Evolutionary conservation across 2,888 invertebrate species (phyloP), one percentile per base, ranked within the genome.

Genomic region (Leptodirus hochenwartii): DNA sequence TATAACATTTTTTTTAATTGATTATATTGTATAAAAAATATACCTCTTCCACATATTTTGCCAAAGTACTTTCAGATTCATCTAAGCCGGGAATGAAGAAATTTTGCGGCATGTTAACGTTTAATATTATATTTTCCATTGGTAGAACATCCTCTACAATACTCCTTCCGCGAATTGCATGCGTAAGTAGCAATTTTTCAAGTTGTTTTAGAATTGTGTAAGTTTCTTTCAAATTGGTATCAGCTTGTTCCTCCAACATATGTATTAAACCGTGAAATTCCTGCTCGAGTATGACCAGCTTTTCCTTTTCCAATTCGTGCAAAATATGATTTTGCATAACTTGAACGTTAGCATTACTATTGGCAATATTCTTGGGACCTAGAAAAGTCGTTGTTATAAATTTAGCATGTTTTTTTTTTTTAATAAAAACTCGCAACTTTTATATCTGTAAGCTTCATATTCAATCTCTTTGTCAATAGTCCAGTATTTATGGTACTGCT

Each of bases 131-230:
- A 4, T 34, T 34, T 39, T 49, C 45, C 23, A 40, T 27, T 4
- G 39, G 37, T 10, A 39, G 35, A 4, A 44, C 41, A 24, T 43
- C 38, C 2, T 41, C 37, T 15, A 48, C 27, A 11, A 48, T 37
- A 5, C 44, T 42, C 30, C 41, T 42, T 3, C 47, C 49, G 9
- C 47, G 40, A 11, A 52, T 43, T 37, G 44, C 42, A 32, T 46
- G 46, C 23, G 39, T 44, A 9, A 52, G 27, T 15, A 52, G 30
- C 4, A 41, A 36, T 9, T 40, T 37, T 35, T 51, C 51, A 13
- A 49, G 32, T 31, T 44, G 35, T 22, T 39, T 39, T 5, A 41
- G 30, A 4, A 41, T 11, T 9, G 16, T 25, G n/a, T n/a, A n/a
- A n/a, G n/a, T n/a, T n/a, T n/a, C n/a, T n/a, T n/a, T n/a, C n/a